Evolutionary conservation across 2,113 vertebrate species (phyloP), one percentile per base, ranked within the genome.

Genomic region (Apteryx mantelli): DNA sequence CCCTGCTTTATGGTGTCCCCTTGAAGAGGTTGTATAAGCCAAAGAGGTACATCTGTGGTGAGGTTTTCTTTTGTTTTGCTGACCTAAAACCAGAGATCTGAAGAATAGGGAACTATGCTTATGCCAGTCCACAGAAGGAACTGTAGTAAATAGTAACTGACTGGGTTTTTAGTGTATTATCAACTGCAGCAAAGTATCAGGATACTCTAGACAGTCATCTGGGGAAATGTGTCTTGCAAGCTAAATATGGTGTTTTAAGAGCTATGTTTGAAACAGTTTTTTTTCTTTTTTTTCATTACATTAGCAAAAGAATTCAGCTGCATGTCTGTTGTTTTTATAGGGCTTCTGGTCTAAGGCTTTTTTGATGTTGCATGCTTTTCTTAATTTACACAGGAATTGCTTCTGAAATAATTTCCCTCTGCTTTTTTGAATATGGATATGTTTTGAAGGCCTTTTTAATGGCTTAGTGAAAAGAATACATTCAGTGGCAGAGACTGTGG

Each of bases 401-500:
- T 79, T 66, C 20, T 44, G 36, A 81, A 87, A 40, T 85, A 74
- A 25, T 25, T 74, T 91, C 17, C 26, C 21, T 55, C 12, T 60
- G 10, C 15, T 58, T 7, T 48, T 88, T 18, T 69, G 48, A 60
- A 5, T 22, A 1, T 32, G 48, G 12, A 10, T 56, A 8, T 28
- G 11, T 92, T 77, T 40, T 84, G 73, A 61, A 69, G 53, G 22
- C 22, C 36, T 36, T 48, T 8, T 13, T 88, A 38, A 20, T 8
- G 53, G 5, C 16, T 48, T 74, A 0, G 38, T 71, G 20, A 21
- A 13, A 70, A 42, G 7, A 53, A 13, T 36, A 26, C 18, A 56
- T 9, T n/a, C 50, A 36, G n/a, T 12, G 12, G 19, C 13, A 15
- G 25, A 40, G 26, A 19, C 19, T 36, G 36, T 0, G 0, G 17